Conservation (phyloP, 2,797 vertebrate genomes). For the Peromyscus attwateri region DNA sequence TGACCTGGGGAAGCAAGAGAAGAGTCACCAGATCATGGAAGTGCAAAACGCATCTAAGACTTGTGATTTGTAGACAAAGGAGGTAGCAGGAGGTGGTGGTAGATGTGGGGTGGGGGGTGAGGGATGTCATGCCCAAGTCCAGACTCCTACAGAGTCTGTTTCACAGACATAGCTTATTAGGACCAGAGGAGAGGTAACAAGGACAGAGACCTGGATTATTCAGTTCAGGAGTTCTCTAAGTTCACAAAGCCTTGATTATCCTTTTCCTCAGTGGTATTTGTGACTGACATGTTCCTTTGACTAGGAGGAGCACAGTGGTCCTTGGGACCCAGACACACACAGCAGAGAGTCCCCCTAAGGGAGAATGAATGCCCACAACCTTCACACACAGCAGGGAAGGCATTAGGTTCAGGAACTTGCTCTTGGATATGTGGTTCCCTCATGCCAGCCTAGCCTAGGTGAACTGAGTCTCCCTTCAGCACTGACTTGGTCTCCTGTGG, state of each 20-base stretch:
- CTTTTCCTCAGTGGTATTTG: not conserved
- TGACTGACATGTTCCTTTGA: not conserved
- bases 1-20: too few relatives aligned
- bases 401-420: not conserved
- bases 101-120: too few relatives aligned
- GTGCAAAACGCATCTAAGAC: too few relatives aligned
- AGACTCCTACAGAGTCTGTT: not conserved
- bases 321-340: slow-evolving; percentile 28
- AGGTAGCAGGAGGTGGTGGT: not conserved
- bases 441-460: too few relatives aligned
- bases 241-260: not conserved
- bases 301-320: not conserved
- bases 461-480: too few relatives aligned
- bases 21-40: too few relatives aligned
- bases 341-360: slow-evolving; percentile 10
- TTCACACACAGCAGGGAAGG: not conserved
- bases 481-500: too few relatives aligned
- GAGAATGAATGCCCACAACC: not conserved
- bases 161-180: not conserved
- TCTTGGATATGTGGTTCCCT: too few relatives aligned
- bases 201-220: not conserved
- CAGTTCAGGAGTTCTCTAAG: not conserved
- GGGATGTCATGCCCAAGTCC: not conserved
- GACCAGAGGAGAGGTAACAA: not conserved
- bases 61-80: not conserved